Conservation (phyloP, 2,888 invertebrate genomes). For the Sarcophaga caerulescens region DNA sequence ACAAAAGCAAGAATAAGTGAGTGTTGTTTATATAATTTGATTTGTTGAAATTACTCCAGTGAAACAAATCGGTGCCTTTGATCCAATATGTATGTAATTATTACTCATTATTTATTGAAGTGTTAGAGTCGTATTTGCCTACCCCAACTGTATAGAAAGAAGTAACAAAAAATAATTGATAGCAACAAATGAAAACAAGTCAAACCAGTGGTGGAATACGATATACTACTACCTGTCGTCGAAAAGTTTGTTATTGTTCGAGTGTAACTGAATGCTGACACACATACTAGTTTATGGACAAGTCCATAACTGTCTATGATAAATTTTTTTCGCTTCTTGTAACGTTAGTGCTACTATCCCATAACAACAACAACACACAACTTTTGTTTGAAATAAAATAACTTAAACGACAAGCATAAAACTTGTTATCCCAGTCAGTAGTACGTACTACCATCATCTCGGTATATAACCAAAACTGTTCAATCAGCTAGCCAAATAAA, state of each 20-base stretch:
- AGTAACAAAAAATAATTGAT: neutral
- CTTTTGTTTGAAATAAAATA: conserved; percentile 19
- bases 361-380: neutral
- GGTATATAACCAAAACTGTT: conserved; percentile 34
- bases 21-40: too few relatives aligned
- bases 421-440: conserved; percentile 46
- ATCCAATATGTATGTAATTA: too few relatives aligned
- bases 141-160: neutral
- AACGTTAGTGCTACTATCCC: neutral
- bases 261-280: conserved; percentile 15
- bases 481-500: conserved; percentile 6
- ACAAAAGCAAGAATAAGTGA: too few relatives aligned
- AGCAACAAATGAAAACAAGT: conserved; percentile 43
- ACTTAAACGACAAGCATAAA: conserved; percentile 30
- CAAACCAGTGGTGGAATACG: conserved; percentile 33
- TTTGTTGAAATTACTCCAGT: too few relatives aligned
- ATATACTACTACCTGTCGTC: conserved; percentile 22
- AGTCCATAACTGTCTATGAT: neutral
- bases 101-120: too few relatives aligned
- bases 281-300: conserved; percentile 23
- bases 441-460: conserved; percentile 31
- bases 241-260: conserved; percentile 12
- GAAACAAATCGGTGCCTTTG: too few relatives aligned
- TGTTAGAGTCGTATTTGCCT: too few relatives aligned
- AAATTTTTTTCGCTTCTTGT: neutral